phyloP scores from a whole-genome alignment of 2,113 vertebrate genomes.

The Anarhynchus alexandrinus region DNA sequence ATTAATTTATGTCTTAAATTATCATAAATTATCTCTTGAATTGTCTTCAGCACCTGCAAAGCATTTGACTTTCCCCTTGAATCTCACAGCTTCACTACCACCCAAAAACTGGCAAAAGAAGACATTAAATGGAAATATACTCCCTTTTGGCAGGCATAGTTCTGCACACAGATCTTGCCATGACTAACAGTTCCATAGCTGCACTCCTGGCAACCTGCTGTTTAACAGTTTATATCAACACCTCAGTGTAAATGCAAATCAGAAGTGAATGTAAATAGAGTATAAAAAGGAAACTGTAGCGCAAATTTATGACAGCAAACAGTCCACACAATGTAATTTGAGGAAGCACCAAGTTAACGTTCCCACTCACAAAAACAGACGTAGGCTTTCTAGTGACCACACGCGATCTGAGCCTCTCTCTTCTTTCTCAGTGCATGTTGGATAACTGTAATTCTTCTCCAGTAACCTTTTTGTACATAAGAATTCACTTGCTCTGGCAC shows the following conservation, averaged over 20 bases:
- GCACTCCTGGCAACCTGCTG: background rate
- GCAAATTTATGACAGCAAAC: background rate
- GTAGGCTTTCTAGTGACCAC: background rate
- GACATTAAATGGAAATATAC: background rate
- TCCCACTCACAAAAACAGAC: background rate
- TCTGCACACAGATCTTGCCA: background rate
- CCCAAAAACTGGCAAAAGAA: background rate
- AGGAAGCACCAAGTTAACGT: background rate
- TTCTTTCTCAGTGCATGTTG: background rate
- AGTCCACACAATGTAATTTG: background rate
- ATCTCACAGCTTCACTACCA: background rate
- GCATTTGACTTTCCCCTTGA: constrained; percentile 10
- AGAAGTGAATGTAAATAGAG: background rate
- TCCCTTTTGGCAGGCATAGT: background rate
- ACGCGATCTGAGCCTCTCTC: background rate
- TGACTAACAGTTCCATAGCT: background rate
- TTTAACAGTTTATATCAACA: background rate
- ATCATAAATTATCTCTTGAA: constrained; percentile 10
- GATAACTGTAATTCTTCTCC: background rate
- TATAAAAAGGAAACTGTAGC: background rate
- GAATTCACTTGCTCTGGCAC: background rate
- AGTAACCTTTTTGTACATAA: background rate
- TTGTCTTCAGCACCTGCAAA: constrained; percentile 56
- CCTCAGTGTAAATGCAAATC: background rate
- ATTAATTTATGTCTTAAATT: constrained; percentile 9